These are phyloP conservation scores for Eumaeus atala DNA, from an alignment of 1,140 invertebrate genomes.

Conservation along the genomic window DNA sequence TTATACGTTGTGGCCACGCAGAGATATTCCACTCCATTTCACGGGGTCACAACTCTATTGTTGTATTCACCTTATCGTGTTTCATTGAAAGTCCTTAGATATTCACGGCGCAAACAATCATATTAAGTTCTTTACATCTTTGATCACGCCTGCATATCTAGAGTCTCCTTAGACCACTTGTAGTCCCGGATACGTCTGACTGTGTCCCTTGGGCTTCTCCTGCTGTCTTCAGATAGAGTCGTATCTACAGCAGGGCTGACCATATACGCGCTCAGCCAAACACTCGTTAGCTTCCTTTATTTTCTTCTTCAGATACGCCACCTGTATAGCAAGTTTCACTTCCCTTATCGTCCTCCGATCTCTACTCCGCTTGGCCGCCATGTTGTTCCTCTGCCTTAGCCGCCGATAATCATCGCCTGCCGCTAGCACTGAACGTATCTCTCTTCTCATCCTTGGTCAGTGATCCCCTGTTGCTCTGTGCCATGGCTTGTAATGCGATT, in stretches of 20 bases:
- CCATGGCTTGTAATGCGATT: constrained; percentile 79
- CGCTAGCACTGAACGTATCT: constrained; percentile 52
- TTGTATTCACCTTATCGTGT: too few species aligned
- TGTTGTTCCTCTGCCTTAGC: constrained; percentile 93
- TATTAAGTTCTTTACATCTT: too few species aligned
- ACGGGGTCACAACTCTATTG: too few species aligned
- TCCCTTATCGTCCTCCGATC: constrained; percentile 93
- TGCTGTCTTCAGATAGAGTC: neutral
- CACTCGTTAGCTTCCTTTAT: constrained; percentile 23
- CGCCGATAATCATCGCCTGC: constrained; percentile 88
- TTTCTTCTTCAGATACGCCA: constrained; percentile 79
- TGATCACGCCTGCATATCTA: too few species aligned
- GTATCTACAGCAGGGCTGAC: constrained; percentile 2
- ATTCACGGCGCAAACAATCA: too few species aligned
- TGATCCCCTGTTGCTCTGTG: constrained; percentile 74
- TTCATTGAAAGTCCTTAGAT: too few species aligned
- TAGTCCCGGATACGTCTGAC: too few species aligned
- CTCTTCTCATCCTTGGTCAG: constrained; percentile 78
- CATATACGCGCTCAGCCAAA: constrained; percentile 4
- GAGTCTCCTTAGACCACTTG: too few species aligned
- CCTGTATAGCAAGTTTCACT: constrained; percentile 92
- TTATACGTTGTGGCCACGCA: too few species aligned
- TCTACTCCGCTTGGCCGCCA: constrained; percentile 94
- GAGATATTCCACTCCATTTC: too few species aligned
- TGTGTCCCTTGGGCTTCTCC: neutral